These are phyloP conservation scores for Teleiodes luculella DNA, from an alignment of 2,888 invertebrate genomes.

Conservation along the genomic window DNA sequence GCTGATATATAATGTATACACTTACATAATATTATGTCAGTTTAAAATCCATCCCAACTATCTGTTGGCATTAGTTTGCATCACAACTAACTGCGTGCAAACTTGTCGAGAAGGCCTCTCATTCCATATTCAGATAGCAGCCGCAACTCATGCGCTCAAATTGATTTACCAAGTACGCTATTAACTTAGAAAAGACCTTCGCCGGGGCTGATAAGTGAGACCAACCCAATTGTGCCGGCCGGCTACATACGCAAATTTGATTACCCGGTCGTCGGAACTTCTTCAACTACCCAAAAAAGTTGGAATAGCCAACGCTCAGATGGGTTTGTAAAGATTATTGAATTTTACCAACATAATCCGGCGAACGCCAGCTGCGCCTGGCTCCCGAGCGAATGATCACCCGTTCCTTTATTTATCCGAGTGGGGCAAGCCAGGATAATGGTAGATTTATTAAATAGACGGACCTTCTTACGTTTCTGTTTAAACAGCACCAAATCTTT, in stretches of 20 bases:
- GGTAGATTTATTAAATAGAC: slow-evolving; percentile 54
- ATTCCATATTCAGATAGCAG: slow-evolving; percentile 23
- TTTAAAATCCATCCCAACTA: no score
- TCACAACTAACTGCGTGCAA: background rate
- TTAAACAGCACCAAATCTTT: background rate
- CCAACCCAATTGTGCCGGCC: slow-evolving; percentile 22
- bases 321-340: slow-evolving; percentile 65
- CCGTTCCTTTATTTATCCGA: slow-evolving; percentile 56
- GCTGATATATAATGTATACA: no score
- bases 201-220: slow-evolving; percentile 12
- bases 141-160: slow-evolving; percentile 20
- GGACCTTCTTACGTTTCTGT: background rate
- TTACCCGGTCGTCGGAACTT: slow-evolving; percentile 33
- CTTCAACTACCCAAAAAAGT: slow-evolving; percentile 43
- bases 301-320: slow-evolving; percentile 53
- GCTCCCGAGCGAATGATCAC: slow-evolving; percentile 55
- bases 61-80: background rate
- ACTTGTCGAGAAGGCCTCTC: background rate
- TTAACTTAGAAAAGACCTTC: slow-evolving; percentile 33
- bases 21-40: no score
- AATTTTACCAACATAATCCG: slow-evolving; percentile 68
- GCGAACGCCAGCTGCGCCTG: slow-evolving; percentile 60
- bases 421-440: slow-evolving; percentile 43
- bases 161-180: slow-evolving; percentile 24
- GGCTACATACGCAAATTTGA: slow-evolving; percentile 37